Conservation (phyloP, 2,888 invertebrate genomes). For the Agonopterix alstromeriana region DNA sequence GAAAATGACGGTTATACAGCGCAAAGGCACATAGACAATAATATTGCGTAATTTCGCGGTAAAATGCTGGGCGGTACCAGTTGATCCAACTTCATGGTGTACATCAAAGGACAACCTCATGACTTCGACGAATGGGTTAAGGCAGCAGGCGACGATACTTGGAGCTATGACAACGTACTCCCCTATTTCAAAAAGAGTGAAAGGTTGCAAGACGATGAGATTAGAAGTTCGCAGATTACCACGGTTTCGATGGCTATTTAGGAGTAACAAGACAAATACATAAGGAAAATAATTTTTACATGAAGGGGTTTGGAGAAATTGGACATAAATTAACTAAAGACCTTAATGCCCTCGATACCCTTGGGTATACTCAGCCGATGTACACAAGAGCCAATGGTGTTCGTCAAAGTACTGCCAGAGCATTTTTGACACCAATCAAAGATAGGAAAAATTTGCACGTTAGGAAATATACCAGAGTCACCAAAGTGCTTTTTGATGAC, state of each 20-base stretch:
- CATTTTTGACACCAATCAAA: background rate
- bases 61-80: background rate
- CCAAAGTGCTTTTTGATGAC: constrained; percentile 64
- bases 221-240: no score
- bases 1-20: background rate
- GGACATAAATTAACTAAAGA: background rate
- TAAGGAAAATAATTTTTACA: background rate
- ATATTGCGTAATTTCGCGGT: background rate
- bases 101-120: no score
- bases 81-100: background rate
- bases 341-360: background rate
- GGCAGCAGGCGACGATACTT: no score
- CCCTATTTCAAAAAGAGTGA: no score
- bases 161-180: no score
- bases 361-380: background rate
- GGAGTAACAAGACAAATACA: background rate
- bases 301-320: background rate
- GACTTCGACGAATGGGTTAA: no score
- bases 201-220: no score
- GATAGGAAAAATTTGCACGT: constrained; percentile 43
- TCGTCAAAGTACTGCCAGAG: background rate
- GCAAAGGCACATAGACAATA: background rate
- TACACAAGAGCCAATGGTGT: background rate
- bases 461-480: constrained; percentile 66
- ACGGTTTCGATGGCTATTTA: no score